Percentiles rank a stretch among this genome's conserved stretches.
phyloP scores from a whole-genome alignment of 37 sponge, comb jelly and placozoan genomes.

The Aphrocallistes beatrix region DNA sequence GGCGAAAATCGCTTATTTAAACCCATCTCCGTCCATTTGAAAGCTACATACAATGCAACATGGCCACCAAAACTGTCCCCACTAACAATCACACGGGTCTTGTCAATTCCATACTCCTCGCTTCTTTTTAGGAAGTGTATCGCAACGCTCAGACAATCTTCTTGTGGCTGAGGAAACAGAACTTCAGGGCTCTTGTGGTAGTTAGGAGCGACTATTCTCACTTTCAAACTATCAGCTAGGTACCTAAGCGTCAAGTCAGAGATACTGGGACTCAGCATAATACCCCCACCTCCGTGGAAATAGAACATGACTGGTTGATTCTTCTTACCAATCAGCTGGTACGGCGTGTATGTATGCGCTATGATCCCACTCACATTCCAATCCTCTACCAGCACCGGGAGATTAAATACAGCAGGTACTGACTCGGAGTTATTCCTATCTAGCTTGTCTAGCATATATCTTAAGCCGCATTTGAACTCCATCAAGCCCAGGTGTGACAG shows the following conservation, averaged over 20 bases:
- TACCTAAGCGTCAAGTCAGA: not conserved
- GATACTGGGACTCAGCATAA: slow-evolving; percentile 1
- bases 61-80: not conserved
- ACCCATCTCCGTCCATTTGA: not conserved
- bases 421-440: not conserved
- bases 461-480: not conserved
- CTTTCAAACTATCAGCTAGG: not conserved
- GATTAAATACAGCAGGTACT: not conserved
- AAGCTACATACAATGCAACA: not conserved
- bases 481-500: not conserved
- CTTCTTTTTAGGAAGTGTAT: not conserved
- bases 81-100: not conserved
- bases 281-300: not conserved
- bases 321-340: not conserved
- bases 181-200: slow-evolving; percentile 4
- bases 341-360: not conserved
- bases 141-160: not conserved
- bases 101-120: not conserved
- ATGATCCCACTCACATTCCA: not conserved
- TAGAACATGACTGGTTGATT: not conserved
- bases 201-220: not conserved
- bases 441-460: not conserved
- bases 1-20: not conserved
- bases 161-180: not conserved
- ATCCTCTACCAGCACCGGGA: not conserved